These are phyloP conservation scores for Rhynchophorus ferrugineus DNA, from an alignment of 1,140 invertebrate species.

Conservation along the genomic window DNA sequence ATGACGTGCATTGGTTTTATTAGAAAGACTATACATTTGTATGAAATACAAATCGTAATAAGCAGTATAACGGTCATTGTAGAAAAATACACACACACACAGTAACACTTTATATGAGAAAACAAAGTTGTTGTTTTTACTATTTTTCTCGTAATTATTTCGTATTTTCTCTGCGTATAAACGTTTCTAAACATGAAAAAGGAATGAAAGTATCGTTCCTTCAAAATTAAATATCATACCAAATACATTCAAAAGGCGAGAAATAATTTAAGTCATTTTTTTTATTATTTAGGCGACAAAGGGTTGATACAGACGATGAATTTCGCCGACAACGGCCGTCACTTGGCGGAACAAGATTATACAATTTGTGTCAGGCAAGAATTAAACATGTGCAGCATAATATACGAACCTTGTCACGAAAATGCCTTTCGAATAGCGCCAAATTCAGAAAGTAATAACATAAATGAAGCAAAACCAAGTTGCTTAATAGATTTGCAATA, in stretches of 20 bases:
- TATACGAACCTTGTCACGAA: slow-evolving; percentile 63
- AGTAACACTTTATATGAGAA: no score
- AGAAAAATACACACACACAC: no score
- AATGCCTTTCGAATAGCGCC: slow-evolving; percentile 70
- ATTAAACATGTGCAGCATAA: slow-evolving; percentile 62
- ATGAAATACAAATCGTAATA: no score
- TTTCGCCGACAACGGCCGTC: slow-evolving; percentile 69
- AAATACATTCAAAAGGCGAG: background rate
- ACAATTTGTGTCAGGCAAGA: slow-evolving; percentile 67
- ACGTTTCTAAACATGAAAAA: no score
- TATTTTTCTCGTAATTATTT: no score
- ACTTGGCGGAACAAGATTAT: slow-evolving; percentile 71
- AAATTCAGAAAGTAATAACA: slow-evolving; percentile 23
- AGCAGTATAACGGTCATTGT: no score
- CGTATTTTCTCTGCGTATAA: no score
- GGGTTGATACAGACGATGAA: slow-evolving; percentile 67
- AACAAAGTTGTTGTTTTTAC: no score
- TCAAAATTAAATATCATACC: no score
- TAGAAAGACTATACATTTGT: no score
- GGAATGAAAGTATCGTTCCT: no score
- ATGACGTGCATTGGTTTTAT: no score
- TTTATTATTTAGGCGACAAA: slow-evolving; percentile 26
- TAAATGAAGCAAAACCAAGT: background rate
- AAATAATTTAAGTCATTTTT: background rate
- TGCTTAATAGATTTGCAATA: background rate